Conservation (phyloP, 2,888 invertebrate species). For the Suillia variegata region DNA sequence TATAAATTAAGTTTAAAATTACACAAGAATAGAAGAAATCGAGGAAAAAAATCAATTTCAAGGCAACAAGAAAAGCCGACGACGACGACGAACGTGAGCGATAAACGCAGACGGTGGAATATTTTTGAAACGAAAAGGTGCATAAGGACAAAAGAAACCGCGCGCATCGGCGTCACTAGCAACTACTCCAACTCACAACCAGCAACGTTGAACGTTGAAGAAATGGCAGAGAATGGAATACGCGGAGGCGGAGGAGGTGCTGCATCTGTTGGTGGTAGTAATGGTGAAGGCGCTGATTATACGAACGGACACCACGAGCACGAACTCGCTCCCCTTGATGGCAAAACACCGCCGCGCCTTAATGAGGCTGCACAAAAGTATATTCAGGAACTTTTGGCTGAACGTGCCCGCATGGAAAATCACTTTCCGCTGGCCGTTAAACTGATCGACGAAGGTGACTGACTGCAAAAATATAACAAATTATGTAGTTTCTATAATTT, state of each 20-base stretch:
- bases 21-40: too few relatives aligned
- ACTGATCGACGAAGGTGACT: constrained; percentile 56
- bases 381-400: constrained; percentile 55
- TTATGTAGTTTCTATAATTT: constrained; percentile 8
- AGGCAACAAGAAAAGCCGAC: too few relatives aligned
- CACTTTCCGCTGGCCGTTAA: constrained; percentile 57
- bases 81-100: too few relatives aligned
- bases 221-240: constrained; percentile 57
- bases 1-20: too few relatives aligned
- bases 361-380: constrained; percentile 57
- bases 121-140: too few relatives aligned
- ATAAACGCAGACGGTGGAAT: too few relatives aligned
- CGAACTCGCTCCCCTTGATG: constrained; percentile 48
- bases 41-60: too few relatives aligned
- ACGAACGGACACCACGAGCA: constrained; percentile 52
- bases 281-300: constrained; percentile 26
- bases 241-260: constrained; percentile 46
- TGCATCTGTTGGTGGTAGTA: constrained; percentile 33
- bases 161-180: too few relatives aligned
- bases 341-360: constrained; percentile 46
- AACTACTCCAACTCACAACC: too few relatives aligned
- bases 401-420: constrained; percentile 55
- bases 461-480: neutral
- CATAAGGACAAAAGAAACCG: too few relatives aligned
- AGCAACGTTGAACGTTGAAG: too few relatives aligned